Percentiles rank a stretch among this genome's conserved stretches.
phyloP scores from a whole-genome alignment of 1,140 invertebrate species.

The Zelostemma sp. region DNA sequence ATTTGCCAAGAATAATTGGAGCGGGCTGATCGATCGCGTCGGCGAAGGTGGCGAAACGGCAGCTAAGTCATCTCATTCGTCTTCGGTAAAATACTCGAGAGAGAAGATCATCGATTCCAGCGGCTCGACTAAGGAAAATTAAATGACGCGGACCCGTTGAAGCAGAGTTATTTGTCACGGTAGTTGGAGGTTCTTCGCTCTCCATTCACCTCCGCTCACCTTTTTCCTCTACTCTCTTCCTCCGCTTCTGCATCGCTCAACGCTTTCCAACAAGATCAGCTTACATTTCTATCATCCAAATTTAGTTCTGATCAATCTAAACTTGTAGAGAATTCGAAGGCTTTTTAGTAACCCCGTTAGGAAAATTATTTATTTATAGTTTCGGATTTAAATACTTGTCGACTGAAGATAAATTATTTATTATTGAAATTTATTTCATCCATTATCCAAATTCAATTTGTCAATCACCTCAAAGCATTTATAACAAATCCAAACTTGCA shows the following conservation, averaged over 20 bases:
- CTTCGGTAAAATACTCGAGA: conserved; percentile 66
- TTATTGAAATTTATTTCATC: too few species aligned
- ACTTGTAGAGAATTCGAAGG: too few species aligned
- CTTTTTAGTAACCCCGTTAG: too few species aligned
- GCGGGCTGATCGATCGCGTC: conserved; percentile 62
- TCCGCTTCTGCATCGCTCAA: conserved; percentile 11
- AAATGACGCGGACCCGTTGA: conserved; percentile 69
- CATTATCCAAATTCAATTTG: too few species aligned
- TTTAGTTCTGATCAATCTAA: too few species aligned
- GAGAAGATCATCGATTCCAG: conserved; percentile 68
- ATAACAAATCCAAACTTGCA: too few species aligned
- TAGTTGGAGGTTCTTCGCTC: conserved; percentile 41
- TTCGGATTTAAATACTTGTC: too few species aligned
- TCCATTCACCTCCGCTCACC: conserved; percentile 14
- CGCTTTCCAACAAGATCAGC: conserved; percentile 20
- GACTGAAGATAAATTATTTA: too few species aligned
- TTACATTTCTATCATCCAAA: conserved; percentile 5
- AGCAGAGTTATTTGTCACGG: conserved; percentile 69
- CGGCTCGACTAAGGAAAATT: conserved; percentile 67
- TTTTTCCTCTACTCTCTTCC: conserved; percentile 23
- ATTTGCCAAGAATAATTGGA: conserved; percentile 67
- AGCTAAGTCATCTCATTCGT: conserved; percentile 68
- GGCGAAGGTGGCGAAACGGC: conserved; percentile 60
- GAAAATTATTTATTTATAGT: too few species aligned
- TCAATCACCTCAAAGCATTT: too few species aligned